Percentiles rank a stretch among this genome's conserved stretches.
phyloP scores from a whole-genome alignment of 2,888 invertebrate genomes.

The Lycophotia porphyrea region DNA sequence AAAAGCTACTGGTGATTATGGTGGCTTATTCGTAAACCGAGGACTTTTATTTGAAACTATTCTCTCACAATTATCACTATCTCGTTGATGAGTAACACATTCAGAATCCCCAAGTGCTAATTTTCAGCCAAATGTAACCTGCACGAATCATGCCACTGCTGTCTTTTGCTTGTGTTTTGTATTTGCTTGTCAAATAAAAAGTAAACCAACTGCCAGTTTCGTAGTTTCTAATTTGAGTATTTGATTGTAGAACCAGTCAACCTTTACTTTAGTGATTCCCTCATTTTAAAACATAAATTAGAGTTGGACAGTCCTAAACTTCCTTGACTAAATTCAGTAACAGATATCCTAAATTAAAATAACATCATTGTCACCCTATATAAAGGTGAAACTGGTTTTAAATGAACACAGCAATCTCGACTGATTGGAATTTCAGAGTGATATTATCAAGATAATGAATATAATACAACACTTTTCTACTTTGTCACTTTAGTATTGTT shows the following conservation, averaged over 20 bases:
- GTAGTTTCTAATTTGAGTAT: background rate
- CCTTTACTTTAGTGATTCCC: no score
- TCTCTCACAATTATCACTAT: no score
- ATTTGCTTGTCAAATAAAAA: no score
- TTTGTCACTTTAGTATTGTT: constrained; percentile 40
- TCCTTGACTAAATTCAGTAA: background rate
- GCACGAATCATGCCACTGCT: no score
- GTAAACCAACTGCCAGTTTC: background rate
- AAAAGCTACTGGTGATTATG: no score
- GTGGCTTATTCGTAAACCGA: no score
- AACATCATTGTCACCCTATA: constrained; percentile 50
- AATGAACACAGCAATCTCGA: constrained; percentile 63
- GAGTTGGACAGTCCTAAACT: background rate
- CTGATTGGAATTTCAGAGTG: constrained; percentile 65
- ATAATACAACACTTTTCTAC: constrained; percentile 54
- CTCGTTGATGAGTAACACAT: no score
- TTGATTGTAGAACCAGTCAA: background rate
- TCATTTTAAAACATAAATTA: no score
- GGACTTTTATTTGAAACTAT: no score
- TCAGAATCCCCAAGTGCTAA: no score
- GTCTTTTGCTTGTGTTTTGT: no score
- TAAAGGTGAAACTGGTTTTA: constrained; percentile 57
- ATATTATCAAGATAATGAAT: constrained; percentile 56
- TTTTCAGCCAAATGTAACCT: no score
- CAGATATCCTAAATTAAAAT: background rate